Evolutionary conservation across 2,888 invertebrate species (phyloP), one percentile per base, ranked within the genome.

Genomic region (Parnassius orleans): DNA sequence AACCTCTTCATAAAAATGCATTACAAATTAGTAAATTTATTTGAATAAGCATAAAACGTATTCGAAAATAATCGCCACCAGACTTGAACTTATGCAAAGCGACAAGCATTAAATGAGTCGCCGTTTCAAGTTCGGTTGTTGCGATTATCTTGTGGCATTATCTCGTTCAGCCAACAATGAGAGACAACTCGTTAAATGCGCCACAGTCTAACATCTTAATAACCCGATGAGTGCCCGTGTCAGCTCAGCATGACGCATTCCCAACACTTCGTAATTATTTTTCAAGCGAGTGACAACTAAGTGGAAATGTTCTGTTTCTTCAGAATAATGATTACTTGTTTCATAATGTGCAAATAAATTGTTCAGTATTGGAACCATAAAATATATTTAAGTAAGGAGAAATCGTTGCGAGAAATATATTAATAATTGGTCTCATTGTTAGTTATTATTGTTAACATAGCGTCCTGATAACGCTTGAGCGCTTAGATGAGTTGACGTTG

Each of bases 91-190:
- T 72, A 82, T 81, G 69, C 74, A 77, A 88, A 83, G 83, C 84
- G 86, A 90, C 91, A 87, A 80, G 85, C 86, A 85, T 88, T 84
- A 88, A 90, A 87, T 87, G 84, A 91, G 81, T 85, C 82, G 80
- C 81, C 81, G 79, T 77, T 75, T 70, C 74, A 73, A 75, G 74
- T 76, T 75, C 76, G 75, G 76, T 77, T 78, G 79, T 80, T 76
- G 76, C 72, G 81, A 81, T 88, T 87, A 89, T 88, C 87, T 78
- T 79, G 71, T 77, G 76, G 79, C 81, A 80, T 82, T 77, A 86
- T 90, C 86, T 86, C 69, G 70, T 69, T 72, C 68, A 66, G 72
- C 73, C 79, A 79, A 83, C 84, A 83, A 81, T 80, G 81, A 81
- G 77, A 80, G 84, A 82, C 81, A 83, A 79, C 78, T 77, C 76